Evolutionary conservation across 2,113 vertebrate genomes (phyloP).

Genomic region (Gallinago undulata): DNA sequence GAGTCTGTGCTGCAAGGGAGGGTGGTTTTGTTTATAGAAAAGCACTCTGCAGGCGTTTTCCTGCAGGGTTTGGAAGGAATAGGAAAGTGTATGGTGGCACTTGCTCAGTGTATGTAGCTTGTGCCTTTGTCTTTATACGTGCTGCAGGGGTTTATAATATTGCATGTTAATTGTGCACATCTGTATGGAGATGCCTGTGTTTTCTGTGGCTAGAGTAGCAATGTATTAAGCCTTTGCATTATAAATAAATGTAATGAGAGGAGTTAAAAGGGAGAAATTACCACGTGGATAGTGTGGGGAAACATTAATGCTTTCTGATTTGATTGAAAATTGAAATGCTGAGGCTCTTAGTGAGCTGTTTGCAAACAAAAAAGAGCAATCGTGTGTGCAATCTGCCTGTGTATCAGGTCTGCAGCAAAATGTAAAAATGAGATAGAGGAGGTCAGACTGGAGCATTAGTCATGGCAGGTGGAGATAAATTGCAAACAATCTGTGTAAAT

Average conservation of each 20-base stretch:
- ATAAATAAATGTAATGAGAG: not conserved
- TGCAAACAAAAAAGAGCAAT: not conserved
- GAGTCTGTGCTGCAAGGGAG: not conserved
- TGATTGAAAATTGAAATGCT: not conserved
- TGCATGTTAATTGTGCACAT: not conserved
- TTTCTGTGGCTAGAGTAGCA: not conserved
- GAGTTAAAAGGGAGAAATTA: not conserved
- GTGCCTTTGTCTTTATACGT: constrained; percentile 54
- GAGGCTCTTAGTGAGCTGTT: not conserved
- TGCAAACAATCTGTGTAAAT: constrained; percentile 43
- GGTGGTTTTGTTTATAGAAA: not conserved
- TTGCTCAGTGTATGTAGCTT: not conserved
- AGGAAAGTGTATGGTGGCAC: not conserved
- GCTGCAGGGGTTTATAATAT: not conserved
- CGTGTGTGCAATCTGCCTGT: not conserved
- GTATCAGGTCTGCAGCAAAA: not conserved
- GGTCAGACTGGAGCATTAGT: constrained; percentile 11
- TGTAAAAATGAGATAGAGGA: not conserved
- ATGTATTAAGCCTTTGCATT: not conserved
- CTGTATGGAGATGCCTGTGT: not conserved
- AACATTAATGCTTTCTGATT: not conserved
- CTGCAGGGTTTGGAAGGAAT: not conserved
- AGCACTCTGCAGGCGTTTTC: not conserved
- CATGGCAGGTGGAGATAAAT: constrained; percentile 41
- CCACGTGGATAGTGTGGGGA: not conserved